Conservation (phyloP, 2,113 vertebrate genomes). For the Coturnix japonica region DNA sequence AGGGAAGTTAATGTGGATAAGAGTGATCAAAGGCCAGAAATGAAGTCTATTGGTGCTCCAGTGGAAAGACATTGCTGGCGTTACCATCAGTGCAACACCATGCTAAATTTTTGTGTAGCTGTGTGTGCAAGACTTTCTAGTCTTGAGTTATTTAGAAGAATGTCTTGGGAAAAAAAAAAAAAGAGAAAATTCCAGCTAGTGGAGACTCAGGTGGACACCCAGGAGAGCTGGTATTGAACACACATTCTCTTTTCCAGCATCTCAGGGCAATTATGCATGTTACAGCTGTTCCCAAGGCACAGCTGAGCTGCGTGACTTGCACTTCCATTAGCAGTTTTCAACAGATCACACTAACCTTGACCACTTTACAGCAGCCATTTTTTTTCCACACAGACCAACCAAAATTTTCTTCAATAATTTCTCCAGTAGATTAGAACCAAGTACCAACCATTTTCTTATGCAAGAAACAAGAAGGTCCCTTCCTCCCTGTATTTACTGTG, state of each 20-base stretch:
- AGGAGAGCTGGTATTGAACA: not conserved
- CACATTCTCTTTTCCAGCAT: not conserved
- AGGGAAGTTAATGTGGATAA: not conserved
- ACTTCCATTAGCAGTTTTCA: not conserved
- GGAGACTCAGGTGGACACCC: not conserved
- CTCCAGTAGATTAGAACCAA: not conserved
- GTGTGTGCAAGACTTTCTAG: not conserved
- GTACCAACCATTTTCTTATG: not conserved
- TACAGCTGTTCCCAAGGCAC: not conserved
- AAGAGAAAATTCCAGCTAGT: not conserved
- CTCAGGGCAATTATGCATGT: not conserved
- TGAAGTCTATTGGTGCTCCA: not conserved
- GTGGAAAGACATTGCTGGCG: not conserved
- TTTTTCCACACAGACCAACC: not conserved
- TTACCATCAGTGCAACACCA: not conserved
- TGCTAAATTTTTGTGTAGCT: not conserved
- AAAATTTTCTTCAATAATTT: not conserved
- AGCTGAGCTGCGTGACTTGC: not conserved
- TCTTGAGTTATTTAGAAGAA: not conserved
- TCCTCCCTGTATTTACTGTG: not conserved
- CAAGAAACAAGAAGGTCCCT: not conserved
- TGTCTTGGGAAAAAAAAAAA: not conserved
- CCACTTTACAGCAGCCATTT: not conserved
- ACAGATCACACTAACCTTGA: not conserved
- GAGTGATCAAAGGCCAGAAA: not conserved